Percentiles rank a stretch among this genome's conserved stretches.
phyloP scores from a whole-genome alignment of 1,140 invertebrate genomes.

The Sinonovacula constricta region DNA sequence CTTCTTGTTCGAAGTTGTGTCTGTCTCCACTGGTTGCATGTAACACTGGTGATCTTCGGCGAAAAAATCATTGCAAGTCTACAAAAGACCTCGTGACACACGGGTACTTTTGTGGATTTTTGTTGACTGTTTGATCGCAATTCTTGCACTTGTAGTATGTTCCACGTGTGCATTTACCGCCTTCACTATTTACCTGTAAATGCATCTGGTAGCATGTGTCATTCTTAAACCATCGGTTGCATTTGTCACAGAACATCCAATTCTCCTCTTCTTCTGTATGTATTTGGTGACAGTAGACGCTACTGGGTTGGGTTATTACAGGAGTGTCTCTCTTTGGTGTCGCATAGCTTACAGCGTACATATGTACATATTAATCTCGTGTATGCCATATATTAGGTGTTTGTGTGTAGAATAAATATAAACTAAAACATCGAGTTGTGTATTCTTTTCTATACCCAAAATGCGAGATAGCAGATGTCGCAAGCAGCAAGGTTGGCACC shows the following conservation, averaged over 20 bases:
- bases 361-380: no score
- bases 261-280: neutral
- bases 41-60: constrained; percentile 1
- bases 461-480: no score
- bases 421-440: no score
- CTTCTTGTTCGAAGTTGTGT: neutral
- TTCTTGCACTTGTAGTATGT: neutral
- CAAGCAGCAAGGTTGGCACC: no score
- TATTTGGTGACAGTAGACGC: neutral
- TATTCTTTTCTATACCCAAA: no score
- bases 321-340: no score
- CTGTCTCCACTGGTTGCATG: constrained; percentile 7
- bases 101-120: neutral
- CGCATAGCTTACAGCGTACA: no score
- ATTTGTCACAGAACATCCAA: neutral
- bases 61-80: neutral
- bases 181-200: neutral
- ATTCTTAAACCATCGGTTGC: neutral
- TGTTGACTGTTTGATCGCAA: neutral
- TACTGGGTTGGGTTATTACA: no score
- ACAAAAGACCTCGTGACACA: constrained; percentile 5
- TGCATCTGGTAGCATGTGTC: constrained; percentile 8
- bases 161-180: neutral
- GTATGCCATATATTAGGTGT: no score
- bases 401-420: no score